Base-by-base conservation (phyloP, 2,797 vertebrate species). In the Anas capensis region DNA sequence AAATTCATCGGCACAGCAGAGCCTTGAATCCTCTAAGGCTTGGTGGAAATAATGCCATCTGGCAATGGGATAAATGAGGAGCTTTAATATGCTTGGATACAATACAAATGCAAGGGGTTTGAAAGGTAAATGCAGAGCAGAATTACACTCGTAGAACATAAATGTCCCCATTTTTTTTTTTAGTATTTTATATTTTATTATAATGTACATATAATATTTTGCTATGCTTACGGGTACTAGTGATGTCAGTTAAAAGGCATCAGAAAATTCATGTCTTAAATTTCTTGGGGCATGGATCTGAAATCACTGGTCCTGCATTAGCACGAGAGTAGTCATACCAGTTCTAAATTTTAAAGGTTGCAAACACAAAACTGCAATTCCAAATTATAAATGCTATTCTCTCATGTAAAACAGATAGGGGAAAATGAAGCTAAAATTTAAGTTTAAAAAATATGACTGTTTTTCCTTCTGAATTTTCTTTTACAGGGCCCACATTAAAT, bases 391-490 rank as follows among this genome's bases (percentile, higher is more conserved):
- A 42, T 29, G 8, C 10, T 86, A 18, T 17, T 72, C 46, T 61
- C 44, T 1, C 40, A 51, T 33, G 7, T 54, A 91, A 81, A 87
- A 68, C 23, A 21, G 8, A 26, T 19, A 42, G 1, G 4, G 7
- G 46, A 80, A 68, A 93, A 66, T 36, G 3, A 65, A 73, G 77
- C 19, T 73, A 5, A 20, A 76, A 36, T 9, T 71, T 29, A 33
- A 54, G 8, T 20, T 89, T 31, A 18, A 77, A 84, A 24, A 76
- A 65, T 6, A 4, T 16, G 69, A 71, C 2, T 29, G 29, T 79
- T 46, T 89, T 85, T 69, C 40, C 17, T 85, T 95, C 71, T 78
- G 48, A 71, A 95, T 88, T 87, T 93, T 61, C 11, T 81, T 94
- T 90, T 76, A 75, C 73, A 97, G 96, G 58, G 29, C 76, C 84